Conservation (phyloP, 2,113 vertebrate genomes). For the Gallinago paraguaiae region DNA sequence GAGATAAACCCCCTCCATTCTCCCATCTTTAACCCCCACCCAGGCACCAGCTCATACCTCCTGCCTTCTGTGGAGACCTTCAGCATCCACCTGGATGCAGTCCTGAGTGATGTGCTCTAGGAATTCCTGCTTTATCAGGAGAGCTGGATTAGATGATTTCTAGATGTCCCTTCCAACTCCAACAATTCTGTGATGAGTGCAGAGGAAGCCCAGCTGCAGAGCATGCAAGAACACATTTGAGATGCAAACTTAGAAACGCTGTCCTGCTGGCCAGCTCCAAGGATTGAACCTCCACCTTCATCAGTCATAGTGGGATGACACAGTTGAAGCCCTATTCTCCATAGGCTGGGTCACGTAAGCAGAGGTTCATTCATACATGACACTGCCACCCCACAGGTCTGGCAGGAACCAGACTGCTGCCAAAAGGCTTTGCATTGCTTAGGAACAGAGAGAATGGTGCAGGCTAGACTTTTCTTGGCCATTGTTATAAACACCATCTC, state of each 20-base stretch:
- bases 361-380: neutral
- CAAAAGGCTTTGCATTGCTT: neutral
- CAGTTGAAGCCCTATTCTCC: neutral
- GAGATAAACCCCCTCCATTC: neutral
- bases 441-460: accelerated
- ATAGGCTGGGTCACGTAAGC: neutral
- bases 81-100: no score
- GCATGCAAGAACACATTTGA: neutral
- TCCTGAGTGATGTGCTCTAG: no score
- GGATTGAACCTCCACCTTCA: neutral
- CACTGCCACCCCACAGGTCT: accelerated
- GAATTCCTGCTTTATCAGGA: no score
- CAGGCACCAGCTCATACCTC: neutral
- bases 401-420: neutral
- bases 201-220: neutral
- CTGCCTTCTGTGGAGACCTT: neutral
- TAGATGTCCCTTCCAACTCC: no score
- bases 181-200: no score
- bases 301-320: accelerated
- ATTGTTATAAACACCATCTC: neutral
- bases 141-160: no score
- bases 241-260: neutral
- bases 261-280: neutral
- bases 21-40: neutral
- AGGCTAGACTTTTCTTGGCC: accelerated